Base-by-base conservation (phyloP, 2,888 invertebrate genomes). In the Diabrotica balteata region DNA sequence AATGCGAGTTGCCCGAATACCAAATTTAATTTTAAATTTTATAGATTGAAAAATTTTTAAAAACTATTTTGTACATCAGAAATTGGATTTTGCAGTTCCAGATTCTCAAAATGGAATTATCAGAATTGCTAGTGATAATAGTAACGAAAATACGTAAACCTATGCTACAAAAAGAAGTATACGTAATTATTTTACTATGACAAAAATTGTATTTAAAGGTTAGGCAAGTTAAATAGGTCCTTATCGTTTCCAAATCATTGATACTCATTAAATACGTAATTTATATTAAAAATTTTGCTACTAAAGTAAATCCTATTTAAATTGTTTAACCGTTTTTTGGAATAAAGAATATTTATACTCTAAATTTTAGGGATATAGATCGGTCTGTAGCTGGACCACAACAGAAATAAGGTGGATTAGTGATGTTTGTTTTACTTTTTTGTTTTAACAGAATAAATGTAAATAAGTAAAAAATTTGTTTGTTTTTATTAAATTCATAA, bases 111-210 rank as follows among this genome's bases (percentile, higher is more conserved):
- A 67, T 62, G 50, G 32, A 32, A 54, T 46, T 54, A 68, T 68
- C 67, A 69, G 70, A 76, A 76, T 77, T 80, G 78, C 77, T 79
- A 80, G 81, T 81, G 80, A 80, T 81, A 80, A 76, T 74, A 76
- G 76, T 76, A 80, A 82, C 79, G 78, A 80, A 82, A 79, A 83
- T 83, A 83, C 83, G 83, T 83, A 83, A 32, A 77, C 79, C 74
- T 60, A 78, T 80, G 81, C 81, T 82, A 82, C 82, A 83, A 83
- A 78, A 80, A 77, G 73, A 80, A 80, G 83, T 83, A 83, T 83
- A 83, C 83, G 83, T 81, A 81, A 77, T 77, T 80, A 79, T 78
- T 78, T 78, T 79, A 77, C 69, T 78, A 80, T 79, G 77, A 76
- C 73, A 77, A 78, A 77, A 76, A 76, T 70, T 17, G 73, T 76